Base-by-base conservation (phyloP, 2,113 vertebrate genomes). In the Strix aluco region DNA sequence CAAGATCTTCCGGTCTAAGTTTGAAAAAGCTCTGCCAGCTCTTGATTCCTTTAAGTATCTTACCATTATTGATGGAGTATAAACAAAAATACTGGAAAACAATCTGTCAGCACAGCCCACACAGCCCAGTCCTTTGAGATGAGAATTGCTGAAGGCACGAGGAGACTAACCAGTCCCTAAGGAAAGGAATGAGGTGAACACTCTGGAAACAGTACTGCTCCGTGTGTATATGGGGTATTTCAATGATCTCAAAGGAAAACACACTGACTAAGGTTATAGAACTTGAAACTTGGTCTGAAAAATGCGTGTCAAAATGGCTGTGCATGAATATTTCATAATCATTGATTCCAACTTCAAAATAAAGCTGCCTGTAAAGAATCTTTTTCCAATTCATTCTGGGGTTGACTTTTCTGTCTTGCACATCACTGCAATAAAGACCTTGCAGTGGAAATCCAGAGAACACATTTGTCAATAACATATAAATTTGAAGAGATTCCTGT, bases 251-350 rank as follows among this genome's bases (percentile, higher is more conserved):
- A 66, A 79, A 77, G 61, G 32, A 85, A 85, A 87, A 80, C 15
- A n/a, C 19, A 57, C 6, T 12, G 51, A 75, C 57, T 38, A 49
- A 86, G n/a, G 54, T 54, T 61, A 81, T 0, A 34, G 46, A 72
- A 79, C 57, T 32, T 40, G 51, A 94, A 82, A 65, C 32, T 22
- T n/a, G 52, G 65, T 46, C 52, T 81, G 61, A 81, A 84, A 92
- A 94, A 80, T 21, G 58, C 70, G 71, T 82, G 44, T 81, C n/a
- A 77, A 92, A 92, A 79, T 54, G 70, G 59, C 63, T 74, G 9
- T 17, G 13, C 77, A 75, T 87, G 49, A 89, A 78, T 89, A 92
- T 85, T 94, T 93, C 88, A 94, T 46, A 79, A 81, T 34, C 26
- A 85, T 62, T 0, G 1, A 82, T 74, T 80, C 27, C 16, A 81